Conservation (phyloP, 2,888 invertebrate species). For the Leptura quadrifasciata region DNA sequence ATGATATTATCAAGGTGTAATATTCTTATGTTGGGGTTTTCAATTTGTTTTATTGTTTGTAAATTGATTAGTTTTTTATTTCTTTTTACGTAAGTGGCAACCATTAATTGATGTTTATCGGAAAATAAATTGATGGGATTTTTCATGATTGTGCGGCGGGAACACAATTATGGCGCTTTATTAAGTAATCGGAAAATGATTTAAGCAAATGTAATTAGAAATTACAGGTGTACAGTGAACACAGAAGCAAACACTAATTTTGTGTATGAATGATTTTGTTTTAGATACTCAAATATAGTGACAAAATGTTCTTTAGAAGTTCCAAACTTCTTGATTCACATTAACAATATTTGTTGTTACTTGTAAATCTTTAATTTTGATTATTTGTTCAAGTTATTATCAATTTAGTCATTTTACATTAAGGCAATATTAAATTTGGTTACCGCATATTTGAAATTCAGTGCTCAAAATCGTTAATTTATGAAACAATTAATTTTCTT, state of each 20-base stretch:
- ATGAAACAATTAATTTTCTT: no score
- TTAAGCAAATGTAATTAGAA: not conserved
- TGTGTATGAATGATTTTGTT: not conserved
- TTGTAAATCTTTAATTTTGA: no score
- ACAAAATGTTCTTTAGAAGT: no score
- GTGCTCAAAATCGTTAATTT: no score
- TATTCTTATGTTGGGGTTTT: slow-evolving; percentile 30
- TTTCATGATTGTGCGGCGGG: slow-evolving; percentile 1
- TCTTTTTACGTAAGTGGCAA: slow-evolving; percentile 17
- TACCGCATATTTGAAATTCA: no score
- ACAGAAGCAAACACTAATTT: not conserved
- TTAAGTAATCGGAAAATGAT: not conserved
- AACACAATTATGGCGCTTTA: not conserved
- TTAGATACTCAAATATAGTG: no score
- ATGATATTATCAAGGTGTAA: slow-evolving; percentile 30
- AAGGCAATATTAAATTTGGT: no score
- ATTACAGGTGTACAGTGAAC: not conserved
- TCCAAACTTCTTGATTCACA: no score
- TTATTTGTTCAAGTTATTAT: no score
- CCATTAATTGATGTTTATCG: slow-evolving; percentile 8
- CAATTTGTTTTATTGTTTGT: slow-evolving; percentile 41
- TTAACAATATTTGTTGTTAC: no score
- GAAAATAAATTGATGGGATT: slow-evolving; percentile 1
- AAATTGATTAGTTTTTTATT: slow-evolving; percentile 39
- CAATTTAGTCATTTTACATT: no score